Evolutionary conservation across 2,888 invertebrate genomes (phyloP).

Genomic region (Liopterus haemorrhoidalis): DNA sequence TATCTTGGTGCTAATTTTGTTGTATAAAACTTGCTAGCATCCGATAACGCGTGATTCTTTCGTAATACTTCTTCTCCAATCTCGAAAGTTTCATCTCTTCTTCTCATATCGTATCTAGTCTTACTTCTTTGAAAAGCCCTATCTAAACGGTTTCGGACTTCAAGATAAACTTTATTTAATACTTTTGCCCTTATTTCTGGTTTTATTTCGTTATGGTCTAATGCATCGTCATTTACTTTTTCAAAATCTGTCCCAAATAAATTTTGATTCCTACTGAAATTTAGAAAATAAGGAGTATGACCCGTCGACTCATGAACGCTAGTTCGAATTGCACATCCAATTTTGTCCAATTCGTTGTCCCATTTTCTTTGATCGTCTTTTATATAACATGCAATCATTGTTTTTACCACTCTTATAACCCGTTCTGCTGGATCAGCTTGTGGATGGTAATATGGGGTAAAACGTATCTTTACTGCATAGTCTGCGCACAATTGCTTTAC

Average conservation of each 20-base stretch:
- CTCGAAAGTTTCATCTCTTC: too few relatives aligned
- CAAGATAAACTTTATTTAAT: too few relatives aligned
- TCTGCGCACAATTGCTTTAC: constrained; percentile 7
- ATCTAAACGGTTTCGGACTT: too few relatives aligned
- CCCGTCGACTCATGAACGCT: constrained; percentile 32
- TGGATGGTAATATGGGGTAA: constrained; percentile 34
- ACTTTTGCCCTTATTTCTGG: too few relatives aligned
- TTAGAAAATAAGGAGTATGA: constrained; percentile 29
- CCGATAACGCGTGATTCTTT: constrained; percentile 17
- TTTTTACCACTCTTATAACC: constrained; percentile 34
- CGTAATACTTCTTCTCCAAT: too few relatives aligned
- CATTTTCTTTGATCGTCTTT: constrained; percentile 27
- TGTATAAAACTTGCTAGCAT: constrained; percentile 17
- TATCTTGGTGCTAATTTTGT: constrained; percentile 19
- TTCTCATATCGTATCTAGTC: too few relatives aligned
- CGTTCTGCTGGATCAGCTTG: constrained; percentile 38
- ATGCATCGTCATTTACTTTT: too few relatives aligned
- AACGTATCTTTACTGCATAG: constrained; percentile 26
- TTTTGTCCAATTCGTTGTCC: constrained; percentile 33
- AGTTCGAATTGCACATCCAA: constrained; percentile 33
- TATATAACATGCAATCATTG: constrained; percentile 33
- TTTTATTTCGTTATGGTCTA: too few relatives aligned
- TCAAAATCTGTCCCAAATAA: not conserved
- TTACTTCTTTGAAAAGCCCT: too few relatives aligned
- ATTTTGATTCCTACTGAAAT: constrained; percentile 26